Base-by-base conservation (phyloP, 2,113 vertebrate genomes). In the Chroicocephalus ridibundus region DNA sequence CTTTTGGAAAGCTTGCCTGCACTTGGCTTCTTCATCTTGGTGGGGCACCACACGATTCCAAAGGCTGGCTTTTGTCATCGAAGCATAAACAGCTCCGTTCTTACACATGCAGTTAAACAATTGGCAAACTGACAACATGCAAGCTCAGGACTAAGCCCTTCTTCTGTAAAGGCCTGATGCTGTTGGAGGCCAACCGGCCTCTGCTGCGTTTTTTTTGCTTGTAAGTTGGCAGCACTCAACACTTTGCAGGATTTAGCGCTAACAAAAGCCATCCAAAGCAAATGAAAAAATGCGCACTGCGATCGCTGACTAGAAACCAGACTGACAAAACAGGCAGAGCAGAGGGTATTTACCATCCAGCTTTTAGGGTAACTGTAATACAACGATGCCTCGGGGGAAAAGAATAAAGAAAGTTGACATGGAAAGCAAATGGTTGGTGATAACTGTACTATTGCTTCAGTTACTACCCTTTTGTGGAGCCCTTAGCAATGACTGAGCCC, bases 261-360 rank as follows among this genome's bases (percentile, higher is more conserved):
- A 77, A 85, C 70, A 80, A 84, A 89, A 91, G 79, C 92, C 81
- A 92, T 47, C 24, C 51, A 74, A 88, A 95, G 75, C 70, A 49
- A 91, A 82, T 47, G 42, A 64, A 77, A 80, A 88, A 62, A 68
- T 2, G 57, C 10, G 4, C 69, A 69, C 58, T 80, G 86, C 91
- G 84, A 62, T 15, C 31, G 29, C 90, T 88, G 72, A 74, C 44
- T 55, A 93, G 62, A 88, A 96, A 91, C 15, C 61, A 94, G 54
- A 69, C 58, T 54, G 61, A 82, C 61, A 79, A 70, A 94, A 84
- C 34, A 76, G 52, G 81, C 74, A 94, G 17, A 38, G 72, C 57
- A 91, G 38, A 87, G 65, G 16, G 25, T 66, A 89, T 92, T 65
- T 87, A 79, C 66, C 69, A 93, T 78, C 76, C 25, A 51, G 38